Percentiles rank a stretch among this genome's conserved stretches.
These are phyloP conservation scores for Actenoides lindsayi DNA, from an alignment of 2,113 vertebrate genomes.

Conservation along the genomic window DNA sequence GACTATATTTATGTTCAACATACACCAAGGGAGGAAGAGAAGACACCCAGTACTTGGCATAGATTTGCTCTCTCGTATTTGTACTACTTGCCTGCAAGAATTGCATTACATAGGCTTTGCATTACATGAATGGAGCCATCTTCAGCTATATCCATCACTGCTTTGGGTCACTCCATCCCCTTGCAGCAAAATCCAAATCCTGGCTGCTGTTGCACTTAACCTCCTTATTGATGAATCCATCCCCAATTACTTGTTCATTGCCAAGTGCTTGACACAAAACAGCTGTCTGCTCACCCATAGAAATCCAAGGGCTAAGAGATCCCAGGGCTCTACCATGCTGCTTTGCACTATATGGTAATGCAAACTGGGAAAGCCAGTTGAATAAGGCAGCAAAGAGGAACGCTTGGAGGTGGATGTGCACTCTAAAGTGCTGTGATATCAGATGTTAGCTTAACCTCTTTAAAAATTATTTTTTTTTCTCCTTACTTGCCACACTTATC, in stretches of 20 bases:
- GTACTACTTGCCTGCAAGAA: background rate
- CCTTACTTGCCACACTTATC: background rate
- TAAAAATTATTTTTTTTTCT: background rate
- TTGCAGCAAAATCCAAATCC: background rate
- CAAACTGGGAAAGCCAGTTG: background rate
- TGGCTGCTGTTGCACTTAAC: background rate
- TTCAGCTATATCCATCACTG: background rate
- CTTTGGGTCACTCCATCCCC: background rate
- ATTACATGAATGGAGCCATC: background rate
- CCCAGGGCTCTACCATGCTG: background rate
- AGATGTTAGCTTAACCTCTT: background rate
- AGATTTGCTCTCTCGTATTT: background rate
- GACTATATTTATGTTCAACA: background rate
- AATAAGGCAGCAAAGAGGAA: background rate
- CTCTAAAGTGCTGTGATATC: background rate
- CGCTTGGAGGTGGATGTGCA: background rate
- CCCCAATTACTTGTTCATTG: background rate
- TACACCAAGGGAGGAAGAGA: background rate
- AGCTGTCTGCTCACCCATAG: background rate
- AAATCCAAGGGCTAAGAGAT: background rate
- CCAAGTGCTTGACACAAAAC: background rate
- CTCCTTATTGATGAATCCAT: background rate
- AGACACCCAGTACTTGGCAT: background rate
- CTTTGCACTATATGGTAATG: background rate
- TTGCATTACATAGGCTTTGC: background rate